These are phyloP conservation scores for Phenganax marumi DNA, from an alignment of 92 coral and sea anemone species.

Conservation along the genomic window DNA sequence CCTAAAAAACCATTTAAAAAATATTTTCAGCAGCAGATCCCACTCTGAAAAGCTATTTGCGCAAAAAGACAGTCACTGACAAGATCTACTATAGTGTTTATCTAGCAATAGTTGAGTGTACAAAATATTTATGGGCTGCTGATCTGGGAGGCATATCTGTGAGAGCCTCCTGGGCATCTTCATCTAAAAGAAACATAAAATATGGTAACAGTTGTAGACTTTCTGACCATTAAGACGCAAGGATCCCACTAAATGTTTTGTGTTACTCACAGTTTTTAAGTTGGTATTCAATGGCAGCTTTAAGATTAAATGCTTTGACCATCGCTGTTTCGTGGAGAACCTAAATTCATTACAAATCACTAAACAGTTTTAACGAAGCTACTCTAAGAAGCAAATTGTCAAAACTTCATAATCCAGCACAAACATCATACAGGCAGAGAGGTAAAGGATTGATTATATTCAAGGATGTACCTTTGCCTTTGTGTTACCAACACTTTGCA, in stretches of 20 bases:
- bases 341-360: constrained; percentile 30
- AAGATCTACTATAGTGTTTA: too few relatives aligned
- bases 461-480: constrained; percentile 58
- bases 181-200: constrained; percentile 53
- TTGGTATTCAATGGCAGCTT: constrained; percentile 94
- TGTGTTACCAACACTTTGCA: constrained; percentile 94
- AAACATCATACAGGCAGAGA: too few relatives aligned
- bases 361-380: too few relatives aligned
- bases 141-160: constrained; percentile 99
- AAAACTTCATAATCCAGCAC: too few relatives aligned
- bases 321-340: constrained; percentile 92
- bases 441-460: too few relatives aligned
- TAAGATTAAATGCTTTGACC: constrained; percentile 92
- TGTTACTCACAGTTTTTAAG: constrained; percentile 83
- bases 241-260: too few relatives aligned
- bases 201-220: too few relatives aligned
- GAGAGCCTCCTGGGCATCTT: constrained; percentile 94
- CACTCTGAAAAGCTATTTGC: too few relatives aligned
- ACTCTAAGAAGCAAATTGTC: too few relatives aligned
- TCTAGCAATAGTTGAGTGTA: too few relatives aligned
- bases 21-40: background rate
- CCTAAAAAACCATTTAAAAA: constrained; percentile 48
- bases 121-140: constrained; percentile 3
- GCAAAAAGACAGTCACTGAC: too few relatives aligned
- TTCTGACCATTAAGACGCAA: too few relatives aligned